Base-by-base conservation (phyloP, 2,888 invertebrate species). In the Parthenolecanium corni region DNA sequence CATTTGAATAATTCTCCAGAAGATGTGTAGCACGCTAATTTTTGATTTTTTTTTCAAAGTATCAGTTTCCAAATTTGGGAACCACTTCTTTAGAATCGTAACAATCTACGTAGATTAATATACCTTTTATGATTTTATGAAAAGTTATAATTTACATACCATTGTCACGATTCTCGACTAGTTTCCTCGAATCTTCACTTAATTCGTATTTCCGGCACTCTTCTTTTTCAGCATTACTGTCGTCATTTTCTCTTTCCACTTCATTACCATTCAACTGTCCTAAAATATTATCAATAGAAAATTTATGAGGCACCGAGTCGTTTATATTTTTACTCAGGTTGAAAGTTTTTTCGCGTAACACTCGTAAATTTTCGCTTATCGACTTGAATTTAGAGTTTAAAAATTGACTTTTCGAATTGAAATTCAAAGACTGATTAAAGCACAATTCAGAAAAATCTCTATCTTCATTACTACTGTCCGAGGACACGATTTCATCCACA, bases 271-370 rank as follows among this genome's bases (percentile, higher is more conserved):
- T 77, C 21, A 64, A 63, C 12, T 61, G 52, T n/a, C 66, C 66
- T 71, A 80, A 72, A 68, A 80, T 79, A 71, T 74, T 78, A 69
- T 79, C 79, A 66, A 80, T 80, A 11, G 79, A 74, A 72, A 80
- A 80, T 25, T 78, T 79, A 72, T 77, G 78, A n/a, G 62, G 24
- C 20, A 49, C 38, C 5, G 16, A 46, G n/a, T 58, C 58, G 14
- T 49, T 58, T 1, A 2, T 44, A 36, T 25, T 25, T 36, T 58
- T 58, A 47, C 36, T 31, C 21, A 49, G 6, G 18, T 47, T 58
- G 11, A 23, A 14, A 5, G 49, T 31, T 21, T 58, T 58, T 12
- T 49, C 47, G 25, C 25, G 31, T 21, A 23, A 20, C 21, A 14
- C 14, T 14, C 58, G 47, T 46, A 49, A 25, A 21, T 58, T 58